Conservation (phyloP, 2,888 invertebrate species). For the Limnephilus auricula region DNA sequence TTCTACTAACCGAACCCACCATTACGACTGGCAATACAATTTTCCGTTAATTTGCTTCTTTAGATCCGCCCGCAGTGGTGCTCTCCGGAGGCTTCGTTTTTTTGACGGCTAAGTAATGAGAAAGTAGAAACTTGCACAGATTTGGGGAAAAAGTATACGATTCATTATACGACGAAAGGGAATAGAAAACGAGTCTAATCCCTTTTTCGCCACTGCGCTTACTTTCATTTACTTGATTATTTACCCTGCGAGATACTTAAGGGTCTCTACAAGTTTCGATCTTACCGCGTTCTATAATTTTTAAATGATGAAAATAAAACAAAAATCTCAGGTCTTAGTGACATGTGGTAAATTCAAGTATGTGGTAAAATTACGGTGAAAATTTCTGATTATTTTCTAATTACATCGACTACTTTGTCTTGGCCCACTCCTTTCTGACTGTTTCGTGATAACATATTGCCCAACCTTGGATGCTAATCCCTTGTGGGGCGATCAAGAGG, state of each 20-base stretch:
- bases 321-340: background rate
- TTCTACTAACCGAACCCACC: background rate
- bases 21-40: constrained; percentile 24
- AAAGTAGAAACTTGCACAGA: constrained; percentile 27
- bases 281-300: background rate
- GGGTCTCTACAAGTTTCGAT: background rate
- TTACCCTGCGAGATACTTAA: background rate
- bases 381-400: too few relatives aligned
- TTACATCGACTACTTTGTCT: too few relatives aligned
- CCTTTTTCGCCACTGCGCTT: background rate
- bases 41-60: constrained; percentile 45
- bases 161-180: constrained; percentile 8
- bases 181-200: background rate
- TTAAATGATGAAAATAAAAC: background rate
- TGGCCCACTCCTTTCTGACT: too few relatives aligned
- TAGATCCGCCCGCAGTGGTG: background rate
- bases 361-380: too few relatives aligned
- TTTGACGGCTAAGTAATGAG: constrained; percentile 44
- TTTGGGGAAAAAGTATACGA: constrained; percentile 8
- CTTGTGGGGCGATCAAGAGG: too few relatives aligned
- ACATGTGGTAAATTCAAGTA: background rate
- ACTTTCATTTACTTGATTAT: background rate
- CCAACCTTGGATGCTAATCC: too few relatives aligned
- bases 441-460: too few relatives aligned
- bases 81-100: constrained; percentile 10